A percentile compares a stretch with the other conserved stretches of the same genome.
Evolutionary conservation across 2,888 invertebrate species (phyloP).

Genomic region (Melinaea menophilus): DNA sequence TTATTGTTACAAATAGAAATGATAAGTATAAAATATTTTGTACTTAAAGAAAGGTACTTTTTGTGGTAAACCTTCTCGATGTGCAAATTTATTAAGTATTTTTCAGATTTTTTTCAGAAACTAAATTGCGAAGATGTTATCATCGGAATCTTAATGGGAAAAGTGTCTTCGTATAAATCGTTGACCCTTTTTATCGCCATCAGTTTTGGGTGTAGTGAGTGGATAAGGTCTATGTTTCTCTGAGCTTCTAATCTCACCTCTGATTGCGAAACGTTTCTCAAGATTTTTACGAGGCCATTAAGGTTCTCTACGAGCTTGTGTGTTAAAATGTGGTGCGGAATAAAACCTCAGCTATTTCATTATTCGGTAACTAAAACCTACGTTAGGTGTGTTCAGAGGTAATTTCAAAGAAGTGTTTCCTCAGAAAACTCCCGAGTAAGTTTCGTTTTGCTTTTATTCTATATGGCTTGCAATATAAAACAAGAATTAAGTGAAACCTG

Average conservation of each 20-base stretch:
- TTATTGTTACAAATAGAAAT: too few relatives aligned
- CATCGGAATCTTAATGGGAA: slow-evolving; percentile 39
- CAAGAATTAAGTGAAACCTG: too few relatives aligned
- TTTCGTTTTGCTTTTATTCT: background rate
- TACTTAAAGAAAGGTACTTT: too few relatives aligned
- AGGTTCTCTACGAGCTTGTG: slow-evolving; percentile 41
- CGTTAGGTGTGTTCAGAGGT: background rate
- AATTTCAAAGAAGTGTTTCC: background rate
- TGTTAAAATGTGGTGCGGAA: slow-evolving; percentile 49
- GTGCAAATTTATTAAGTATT: slow-evolving; percentile 35
- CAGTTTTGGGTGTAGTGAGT: slow-evolving; percentile 34
- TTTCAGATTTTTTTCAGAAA: slow-evolving; percentile 34
- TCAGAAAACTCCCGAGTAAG: background rate
- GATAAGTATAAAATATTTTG: too few relatives aligned
- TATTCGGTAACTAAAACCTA: slow-evolving; percentile 37
- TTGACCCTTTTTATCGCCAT: slow-evolving; percentile 59
- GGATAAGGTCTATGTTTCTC: slow-evolving; percentile 41
- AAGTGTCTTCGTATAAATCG: slow-evolving; percentile 52
- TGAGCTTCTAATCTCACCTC: slow-evolving; percentile 61
- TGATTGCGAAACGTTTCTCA: slow-evolving; percentile 63
- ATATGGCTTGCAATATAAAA: too few relatives aligned
- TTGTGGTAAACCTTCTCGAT: slow-evolving; percentile 25
- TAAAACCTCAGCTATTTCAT: slow-evolving; percentile 40
- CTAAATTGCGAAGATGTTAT: slow-evolving; percentile 39
- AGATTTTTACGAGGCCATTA: slow-evolving; percentile 66